Evolutionary conservation across 2,888 invertebrate species (phyloP).

Genomic region (Pomacea canaliculata): DNA sequence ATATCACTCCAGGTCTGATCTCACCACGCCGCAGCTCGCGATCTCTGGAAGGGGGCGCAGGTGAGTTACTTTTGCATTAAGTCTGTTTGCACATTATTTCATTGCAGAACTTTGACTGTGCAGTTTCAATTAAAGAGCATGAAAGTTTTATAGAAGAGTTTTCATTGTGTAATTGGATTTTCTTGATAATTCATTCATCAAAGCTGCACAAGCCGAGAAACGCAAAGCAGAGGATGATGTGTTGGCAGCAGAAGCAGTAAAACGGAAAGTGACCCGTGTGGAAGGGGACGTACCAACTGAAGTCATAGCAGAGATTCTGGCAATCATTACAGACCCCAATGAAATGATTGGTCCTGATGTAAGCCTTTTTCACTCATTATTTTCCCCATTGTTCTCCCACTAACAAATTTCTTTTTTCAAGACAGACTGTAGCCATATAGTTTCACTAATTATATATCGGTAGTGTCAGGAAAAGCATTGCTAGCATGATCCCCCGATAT

Average conservation of each 20-base stretch:
- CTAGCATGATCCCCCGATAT: too few relatives aligned
- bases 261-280: constrained; percentile 63
- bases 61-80: background rate
- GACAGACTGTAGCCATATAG: too few relatives aligned
- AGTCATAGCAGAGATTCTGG: constrained; percentile 84
- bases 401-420: too few relatives aligned
- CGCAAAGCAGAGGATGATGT: constrained; percentile 34
- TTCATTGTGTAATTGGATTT: too few relatives aligned
- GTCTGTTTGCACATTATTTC: too few relatives aligned
- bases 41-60: constrained; percentile 40
- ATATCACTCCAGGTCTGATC: constrained; percentile 75
- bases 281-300: constrained; percentile 81
- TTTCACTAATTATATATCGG: too few relatives aligned
- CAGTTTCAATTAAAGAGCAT: too few relatives aligned
- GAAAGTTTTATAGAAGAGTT: too few relatives aligned
- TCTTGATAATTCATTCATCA: too few relatives aligned
- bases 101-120: too few relatives aligned
- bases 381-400: background rate
- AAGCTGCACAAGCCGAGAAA: constrained; percentile 28
- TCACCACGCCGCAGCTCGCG: constrained; percentile 55
- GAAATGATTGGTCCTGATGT: constrained; percentile 87
- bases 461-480: too few relatives aligned
- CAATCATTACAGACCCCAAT: constrained; percentile 78
- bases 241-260: constrained; percentile 48
- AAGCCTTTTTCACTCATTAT: constrained; percentile 27